Evolutionary conservation across 2,113 vertebrate genomes (phyloP), one percentile per base, ranked within the genome.

Genomic region (Anolis sagrei): DNA sequence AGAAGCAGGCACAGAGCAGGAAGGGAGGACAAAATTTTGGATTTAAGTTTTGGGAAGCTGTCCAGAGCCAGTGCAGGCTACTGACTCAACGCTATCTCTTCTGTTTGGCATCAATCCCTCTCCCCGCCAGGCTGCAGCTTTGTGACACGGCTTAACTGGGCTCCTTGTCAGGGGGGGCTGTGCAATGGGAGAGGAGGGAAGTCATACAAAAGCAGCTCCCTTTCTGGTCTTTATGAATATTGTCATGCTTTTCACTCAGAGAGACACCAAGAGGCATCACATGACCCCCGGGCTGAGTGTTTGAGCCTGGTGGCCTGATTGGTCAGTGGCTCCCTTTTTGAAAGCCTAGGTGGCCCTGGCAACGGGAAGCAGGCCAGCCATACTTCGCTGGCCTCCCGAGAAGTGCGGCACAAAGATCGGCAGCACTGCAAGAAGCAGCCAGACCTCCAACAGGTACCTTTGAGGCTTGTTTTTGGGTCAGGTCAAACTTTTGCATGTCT

Each of bases 261-360:
- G 18, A 69, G 85, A 80, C 32, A 82, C 91, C 62, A 19, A 64
- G 64, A 76, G 7, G 86, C 80, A 13, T 86, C 5, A 61, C 87
- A 87, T 93, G 94, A 93, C 88, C 90, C 39, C 69, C 82, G 1
- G 78, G 87, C 92, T 88, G 89, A 87, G 89, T 83, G 80, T 73
- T 83, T 78, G 84, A 36, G 88, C 92, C 77, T 89, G 29, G 61
- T 51, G 92, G 94, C 89, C 90, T 92, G 92, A 94, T 95, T 95
- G 95, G 93, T 91, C 91, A 80, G 87, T 76, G 2, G 92, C 92
- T 89, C 88, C 79, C 85, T 92, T 90, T 95, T 94, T 93, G 94
- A 95, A 95, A 86, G 90, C 89, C 80, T 86, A 89, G 92, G 93
- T 94, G 94, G 86, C 95, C 94, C 18, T 94, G 93, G 94, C 93